Percentiles rank a stretch among this genome's conserved stretches.
These are phyloP conservation scores for Catalaphyllia jardinei DNA, from an alignment of 64 coral and sea anemone species.

Conservation along the genomic window DNA sequence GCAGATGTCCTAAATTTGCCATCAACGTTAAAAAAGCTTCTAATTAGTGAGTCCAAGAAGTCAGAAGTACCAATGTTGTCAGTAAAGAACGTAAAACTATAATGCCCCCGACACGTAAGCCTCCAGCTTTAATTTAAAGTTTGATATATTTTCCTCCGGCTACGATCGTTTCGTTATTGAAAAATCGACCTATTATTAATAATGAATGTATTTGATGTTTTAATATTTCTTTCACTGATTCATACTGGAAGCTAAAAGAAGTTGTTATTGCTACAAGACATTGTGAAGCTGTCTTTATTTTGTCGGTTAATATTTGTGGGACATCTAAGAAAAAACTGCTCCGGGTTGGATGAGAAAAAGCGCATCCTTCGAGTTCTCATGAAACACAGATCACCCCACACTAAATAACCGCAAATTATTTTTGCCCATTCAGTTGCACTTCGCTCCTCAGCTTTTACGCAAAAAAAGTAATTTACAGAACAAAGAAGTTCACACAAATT, in stretches of 20 bases:
- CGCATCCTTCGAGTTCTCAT: slow-evolving; percentile 25
- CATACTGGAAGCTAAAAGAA: not conserved
- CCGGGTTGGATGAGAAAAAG: not conserved
- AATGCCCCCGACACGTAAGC: not conserved
- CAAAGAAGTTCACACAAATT: slow-evolving; percentile 23
- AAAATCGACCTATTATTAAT: not conserved
- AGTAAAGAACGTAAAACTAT: not conserved
- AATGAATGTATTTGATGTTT: slow-evolving; percentile 21
- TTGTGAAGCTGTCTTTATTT: not conserved
- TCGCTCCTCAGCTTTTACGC: not conserved
- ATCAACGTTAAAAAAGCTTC: not conserved
- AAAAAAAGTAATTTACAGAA: slow-evolving; percentile 20
- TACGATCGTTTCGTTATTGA: not conserved
- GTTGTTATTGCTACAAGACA: not conserved
- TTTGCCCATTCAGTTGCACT: not conserved
- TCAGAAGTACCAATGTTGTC: not conserved
- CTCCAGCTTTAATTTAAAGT: not conserved
- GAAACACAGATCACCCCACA: not conserved
- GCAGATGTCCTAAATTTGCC: slow-evolving; percentile 7
- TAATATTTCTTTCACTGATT: not conserved
- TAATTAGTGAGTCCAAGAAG: not conserved
- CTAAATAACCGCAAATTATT: not conserved
- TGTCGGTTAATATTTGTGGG: not conserved
- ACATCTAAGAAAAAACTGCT: not conserved
- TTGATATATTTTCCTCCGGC: not conserved